These are phyloP conservation scores for Drosophila trichaetosa DNA, from an alignment of 2,888 invertebrate genomes.

Conservation along the genomic window DNA sequence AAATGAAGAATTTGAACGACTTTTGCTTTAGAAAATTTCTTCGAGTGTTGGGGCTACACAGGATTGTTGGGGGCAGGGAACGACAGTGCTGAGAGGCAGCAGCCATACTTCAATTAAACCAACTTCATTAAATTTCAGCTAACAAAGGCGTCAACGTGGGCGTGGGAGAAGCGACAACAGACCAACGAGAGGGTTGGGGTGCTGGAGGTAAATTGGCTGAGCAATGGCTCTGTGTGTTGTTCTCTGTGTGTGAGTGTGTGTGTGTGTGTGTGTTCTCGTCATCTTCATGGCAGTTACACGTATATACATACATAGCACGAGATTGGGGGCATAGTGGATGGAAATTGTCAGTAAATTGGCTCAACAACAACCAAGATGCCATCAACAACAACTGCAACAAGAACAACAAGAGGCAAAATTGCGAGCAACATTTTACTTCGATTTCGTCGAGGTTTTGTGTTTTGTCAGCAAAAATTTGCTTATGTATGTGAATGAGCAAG, in stretches of 20 bases:
- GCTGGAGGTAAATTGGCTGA: slow-evolving; percentile 35
- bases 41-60: slow-evolving; percentile 1
- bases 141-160: slow-evolving; percentile 75
- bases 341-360: slow-evolving; percentile 80
- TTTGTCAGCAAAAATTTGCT: slow-evolving; percentile 78
- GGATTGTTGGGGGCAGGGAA: not conserved
- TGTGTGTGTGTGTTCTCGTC: slow-evolving; percentile 51
- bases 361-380: slow-evolving; percentile 72
- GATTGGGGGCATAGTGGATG: slow-evolving; percentile 68
- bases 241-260: not conserved
- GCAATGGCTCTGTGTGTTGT: slow-evolving; percentile 32
- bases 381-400: slow-evolving; percentile 50
- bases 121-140: slow-evolving; percentile 81
- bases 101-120: slow-evolving; percentile 80
- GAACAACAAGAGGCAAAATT: slow-evolving; percentile 52
- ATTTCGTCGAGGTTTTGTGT: slow-evolving; percentile 73
- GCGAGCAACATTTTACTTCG: slow-evolving; percentile 75
- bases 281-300: slow-evolving; percentile 67
- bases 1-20: not conserved
- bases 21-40: not conserved
- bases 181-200: not conserved
- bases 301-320: slow-evolving; percentile 40
- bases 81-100: slow-evolving; percentile 36
- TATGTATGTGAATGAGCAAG: slow-evolving; percentile 43
- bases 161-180: slow-evolving; percentile 38